Evolutionary conservation across 2,888 invertebrate species (phyloP), one percentile per base, ranked within the genome.

Genomic region (Hypsopygia costalis): DNA sequence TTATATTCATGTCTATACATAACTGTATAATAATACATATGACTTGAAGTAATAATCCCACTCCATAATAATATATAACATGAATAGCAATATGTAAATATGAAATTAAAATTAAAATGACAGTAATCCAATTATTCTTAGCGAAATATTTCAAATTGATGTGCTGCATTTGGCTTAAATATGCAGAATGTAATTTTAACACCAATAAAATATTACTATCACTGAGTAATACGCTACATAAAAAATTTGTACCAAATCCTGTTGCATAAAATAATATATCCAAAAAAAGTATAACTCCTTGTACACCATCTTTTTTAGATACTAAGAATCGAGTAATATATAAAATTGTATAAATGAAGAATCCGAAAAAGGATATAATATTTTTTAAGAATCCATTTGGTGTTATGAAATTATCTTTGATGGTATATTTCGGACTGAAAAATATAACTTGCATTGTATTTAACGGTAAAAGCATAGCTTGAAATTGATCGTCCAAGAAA

Each of bases 381-480:
- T 12, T 12, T 6, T 6, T 11, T 2, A 12, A 5, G 1, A 8
- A 6, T 31, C 31, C 31, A 11, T 40, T 40, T 29, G 40, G 31
- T 6, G 35, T 35, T 5, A 40, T 40, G 7, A 40, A 40, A 31
- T 35, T 40, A 10, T 35, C 40, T 11, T 31, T n/a, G 3, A 40
- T 35, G 1, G 1, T 0, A 25, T 35, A 40, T 22, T 40, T 40
- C 2, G 40, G 34, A 8, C 30, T 31, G 12, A 40, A 35, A 10
- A 12, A 40, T 5, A 35, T 6, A n/a, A 9, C 11, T 31, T 40
- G 35, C 34, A 35, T 40, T 1, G 35, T 8, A 9, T 40, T 40
- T 6, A 40, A 16, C 6, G 40, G 40, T 11, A 30, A 8, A 1
- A 40, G 25, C 12, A 40, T 30, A 3, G n/a, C 21, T 35, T 40